phyloP scores from a whole-genome alignment of 37 sponge, comb jelly and placozoan genomes.

The Beroe ovata region DNA sequence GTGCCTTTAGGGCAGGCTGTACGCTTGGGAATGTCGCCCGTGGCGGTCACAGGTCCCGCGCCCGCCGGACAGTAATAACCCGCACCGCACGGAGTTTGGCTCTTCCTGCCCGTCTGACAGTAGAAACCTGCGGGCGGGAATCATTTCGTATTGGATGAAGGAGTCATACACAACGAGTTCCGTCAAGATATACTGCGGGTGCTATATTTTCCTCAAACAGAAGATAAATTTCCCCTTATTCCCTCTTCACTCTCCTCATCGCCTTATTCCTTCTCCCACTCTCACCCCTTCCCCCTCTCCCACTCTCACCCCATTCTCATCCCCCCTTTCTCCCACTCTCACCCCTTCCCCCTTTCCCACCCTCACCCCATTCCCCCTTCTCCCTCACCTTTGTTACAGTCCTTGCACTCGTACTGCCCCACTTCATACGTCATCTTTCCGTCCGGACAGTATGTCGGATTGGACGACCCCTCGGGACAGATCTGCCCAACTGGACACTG shows the following conservation, averaged over 20 bases:
- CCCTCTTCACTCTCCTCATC: no score
- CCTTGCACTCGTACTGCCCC: not conserved
- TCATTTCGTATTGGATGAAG: no score
- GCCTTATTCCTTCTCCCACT: no score
- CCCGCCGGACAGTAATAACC: constrained; percentile 71
- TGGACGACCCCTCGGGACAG: constrained; percentile 58
- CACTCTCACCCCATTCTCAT: no score
- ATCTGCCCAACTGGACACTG: constrained; percentile 67
- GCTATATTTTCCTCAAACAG: no score
- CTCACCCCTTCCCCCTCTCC: no score
- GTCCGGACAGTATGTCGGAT: constrained; percentile 51
- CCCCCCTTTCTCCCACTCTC: no score
- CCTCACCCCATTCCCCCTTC: no score
- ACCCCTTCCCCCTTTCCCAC: no score
- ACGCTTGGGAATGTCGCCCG: not conserved
- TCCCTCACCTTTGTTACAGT: not conserved
- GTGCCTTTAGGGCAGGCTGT: constrained; percentile 55
- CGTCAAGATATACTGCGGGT: no score
- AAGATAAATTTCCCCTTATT: no score
- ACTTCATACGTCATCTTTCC: constrained; percentile 21
- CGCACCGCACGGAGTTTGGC: constrained; percentile 12
- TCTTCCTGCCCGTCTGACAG: constrained; percentile 26
- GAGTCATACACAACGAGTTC: no score
- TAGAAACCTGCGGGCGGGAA: constrained; percentile 60
- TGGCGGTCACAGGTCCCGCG: not conserved